Evolutionary conservation across 2,797 vertebrate species (phyloP).

Genomic region (Lophotriccus pileatus): DNA sequence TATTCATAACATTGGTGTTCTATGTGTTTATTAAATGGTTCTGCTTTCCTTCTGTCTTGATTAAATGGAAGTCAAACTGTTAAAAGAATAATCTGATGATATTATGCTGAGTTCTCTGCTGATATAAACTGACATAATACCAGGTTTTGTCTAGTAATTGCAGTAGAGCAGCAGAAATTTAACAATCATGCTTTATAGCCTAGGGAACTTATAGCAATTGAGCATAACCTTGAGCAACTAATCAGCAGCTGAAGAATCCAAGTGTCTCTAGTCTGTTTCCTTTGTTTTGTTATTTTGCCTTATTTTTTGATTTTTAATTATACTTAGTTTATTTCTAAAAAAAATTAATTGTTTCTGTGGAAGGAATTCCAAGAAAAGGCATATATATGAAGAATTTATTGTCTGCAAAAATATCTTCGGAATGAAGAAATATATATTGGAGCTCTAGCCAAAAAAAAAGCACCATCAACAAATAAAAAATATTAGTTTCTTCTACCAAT

Average conservation of each 20-base stretch:
- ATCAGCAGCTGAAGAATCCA: neutral
- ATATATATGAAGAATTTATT: neutral
- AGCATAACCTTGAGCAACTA: neutral
- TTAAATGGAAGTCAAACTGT: constrained; percentile 2
- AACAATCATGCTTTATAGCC: neutral
- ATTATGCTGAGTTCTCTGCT: neutral
- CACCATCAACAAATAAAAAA: neutral
- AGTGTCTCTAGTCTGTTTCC: neutral
- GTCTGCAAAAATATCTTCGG: neutral
- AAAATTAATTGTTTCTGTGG: neutral
- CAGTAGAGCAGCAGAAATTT: neutral
- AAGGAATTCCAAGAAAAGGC: neutral
- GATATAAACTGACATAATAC: neutral
- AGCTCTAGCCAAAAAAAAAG: neutral
- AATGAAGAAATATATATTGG: neutral
- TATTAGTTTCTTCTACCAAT: neutral
- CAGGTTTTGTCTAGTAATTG: neutral
- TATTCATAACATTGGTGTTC: neutral
- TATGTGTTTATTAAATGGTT: neutral
- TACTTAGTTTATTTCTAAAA: neutral
- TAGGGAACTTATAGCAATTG: neutral
- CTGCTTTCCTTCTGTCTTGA: neutral
- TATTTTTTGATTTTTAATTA: neutral
- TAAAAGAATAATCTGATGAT: neutral
- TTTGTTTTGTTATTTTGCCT: neutral